Evolutionary conservation across 2,888 invertebrate species (phyloP).

Genomic region (Drosophila colorata): DNA sequence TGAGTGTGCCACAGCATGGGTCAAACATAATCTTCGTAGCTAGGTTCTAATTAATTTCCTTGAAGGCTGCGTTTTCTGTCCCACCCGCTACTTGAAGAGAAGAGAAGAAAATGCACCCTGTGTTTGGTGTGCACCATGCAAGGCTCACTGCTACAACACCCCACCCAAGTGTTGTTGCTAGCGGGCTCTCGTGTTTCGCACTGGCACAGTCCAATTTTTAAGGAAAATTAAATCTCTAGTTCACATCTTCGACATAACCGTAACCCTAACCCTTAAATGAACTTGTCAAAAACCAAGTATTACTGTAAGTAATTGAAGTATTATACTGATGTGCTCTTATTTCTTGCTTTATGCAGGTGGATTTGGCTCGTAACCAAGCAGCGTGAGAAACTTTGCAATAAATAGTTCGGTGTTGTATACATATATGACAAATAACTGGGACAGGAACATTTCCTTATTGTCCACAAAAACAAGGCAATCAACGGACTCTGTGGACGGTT

Average conservation of each 20-base stretch:
- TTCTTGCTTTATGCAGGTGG: constrained; percentile 28
- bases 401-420: constrained; percentile 28
- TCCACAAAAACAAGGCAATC: neutral
- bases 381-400: constrained; percentile 4
- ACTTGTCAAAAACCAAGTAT: neutral
- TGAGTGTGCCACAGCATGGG: constrained; percentile 54
- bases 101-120: constrained; percentile 55
- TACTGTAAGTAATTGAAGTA: constrained; percentile 2
- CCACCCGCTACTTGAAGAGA: constrained; percentile 57
- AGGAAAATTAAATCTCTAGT: constrained; percentile 4
- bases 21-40: neutral
- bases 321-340: constrained; percentile 21
- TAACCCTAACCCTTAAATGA: too few relatives aligned
- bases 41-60: constrained; percentile 9
- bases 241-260: neutral
- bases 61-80: constrained; percentile 45
- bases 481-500: neutral
- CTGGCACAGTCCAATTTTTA: neutral
- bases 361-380: constrained; percentile 33
- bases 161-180: constrained; percentile 47
- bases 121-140: constrained; percentile 70
- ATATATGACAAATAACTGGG: too few relatives aligned
- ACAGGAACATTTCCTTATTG: too few relatives aligned
- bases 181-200: neutral
- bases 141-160: constrained; percentile 82